phyloP scores from a whole-genome alignment of 2,888 invertebrate genomes.

The Oscheius sp. region DNA sequence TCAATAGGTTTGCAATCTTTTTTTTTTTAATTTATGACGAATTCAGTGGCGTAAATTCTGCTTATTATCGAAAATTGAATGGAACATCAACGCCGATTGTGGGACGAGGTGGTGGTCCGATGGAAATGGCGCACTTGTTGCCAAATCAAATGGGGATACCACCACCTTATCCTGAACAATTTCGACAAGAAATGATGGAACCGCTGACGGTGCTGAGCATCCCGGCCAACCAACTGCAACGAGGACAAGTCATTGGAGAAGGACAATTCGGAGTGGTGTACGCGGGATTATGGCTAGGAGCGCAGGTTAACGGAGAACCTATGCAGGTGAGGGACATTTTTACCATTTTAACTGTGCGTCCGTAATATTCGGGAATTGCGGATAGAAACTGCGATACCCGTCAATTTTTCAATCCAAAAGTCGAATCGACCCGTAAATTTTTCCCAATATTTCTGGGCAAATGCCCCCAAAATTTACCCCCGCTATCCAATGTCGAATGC shows the following conservation, averaged over 20 bases:
- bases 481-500: too few relatives aligned
- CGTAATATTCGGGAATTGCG: too few relatives aligned
- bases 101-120: slow-evolving; percentile 60
- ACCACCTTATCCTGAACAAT: slow-evolving; percentile 78
- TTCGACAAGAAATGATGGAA: slow-evolving; percentile 78
- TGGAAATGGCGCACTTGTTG: slow-evolving; percentile 61
- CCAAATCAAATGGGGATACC: slow-evolving; percentile 79
- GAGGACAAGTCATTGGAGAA: slow-evolving; percentile 91
- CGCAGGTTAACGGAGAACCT: slow-evolving; percentile 46
- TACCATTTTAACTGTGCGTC: neutral
- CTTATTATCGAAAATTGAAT: slow-evolving; percentile 83
- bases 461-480: too few relatives aligned
- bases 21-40: slow-evolving; percentile 15
- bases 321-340: slow-evolving; percentile 35
- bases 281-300: slow-evolving; percentile 44
- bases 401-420: neutral
- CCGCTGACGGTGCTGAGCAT: slow-evolving; percentile 68
- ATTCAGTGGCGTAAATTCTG: slow-evolving; percentile 59
- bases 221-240: slow-evolving; percentile 73
- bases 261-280: slow-evolving; percentile 86
- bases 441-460: too few relatives aligned
- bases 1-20: slow-evolving; percentile 37
- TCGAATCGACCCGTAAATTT: too few relatives aligned
- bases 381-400: too few relatives aligned
- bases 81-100: slow-evolving; percentile 75